These are phyloP conservation scores for Eupithecia vulgata DNA, from an alignment of 2,888 invertebrate genomes.

Conservation along the genomic window DNA sequence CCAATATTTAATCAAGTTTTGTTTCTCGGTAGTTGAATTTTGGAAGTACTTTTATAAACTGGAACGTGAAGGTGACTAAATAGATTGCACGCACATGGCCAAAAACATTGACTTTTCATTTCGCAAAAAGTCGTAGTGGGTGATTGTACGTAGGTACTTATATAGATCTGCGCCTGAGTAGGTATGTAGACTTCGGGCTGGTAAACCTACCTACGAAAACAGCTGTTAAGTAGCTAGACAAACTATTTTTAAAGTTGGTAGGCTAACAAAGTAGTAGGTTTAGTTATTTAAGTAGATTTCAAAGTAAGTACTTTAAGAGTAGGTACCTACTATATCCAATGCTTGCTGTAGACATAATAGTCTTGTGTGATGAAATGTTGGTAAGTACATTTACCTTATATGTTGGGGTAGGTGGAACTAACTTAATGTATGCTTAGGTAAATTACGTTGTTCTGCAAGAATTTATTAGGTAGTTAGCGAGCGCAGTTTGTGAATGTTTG, in stretches of 20 bases:
- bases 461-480: constrained; percentile 17
- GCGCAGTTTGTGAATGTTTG: constrained; percentile 7
- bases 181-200: not conserved
- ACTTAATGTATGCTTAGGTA: not conserved
- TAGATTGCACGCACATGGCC: no score
- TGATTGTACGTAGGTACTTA: not conserved
- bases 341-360: no score
- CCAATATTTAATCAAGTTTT: no score
- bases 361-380: no score
- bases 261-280: not conserved
- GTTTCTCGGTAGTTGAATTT: not conserved
- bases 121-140: not conserved
- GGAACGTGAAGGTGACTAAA: no score
- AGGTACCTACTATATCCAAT: not conserved
- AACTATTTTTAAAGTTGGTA: not conserved
- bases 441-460: constrained; percentile 20
- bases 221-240: not conserved
- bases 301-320: no score
- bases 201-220: not conserved
- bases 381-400: no score
- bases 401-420: no score
- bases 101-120: not conserved
- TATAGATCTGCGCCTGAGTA: not conserved
- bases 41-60: no score
- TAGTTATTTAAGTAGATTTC: not conserved